These are phyloP conservation scores for Hyaena hyaena DNA, from an alignment of 2,113 vertebrate genomes.

Conservation along the genomic window DNA sequence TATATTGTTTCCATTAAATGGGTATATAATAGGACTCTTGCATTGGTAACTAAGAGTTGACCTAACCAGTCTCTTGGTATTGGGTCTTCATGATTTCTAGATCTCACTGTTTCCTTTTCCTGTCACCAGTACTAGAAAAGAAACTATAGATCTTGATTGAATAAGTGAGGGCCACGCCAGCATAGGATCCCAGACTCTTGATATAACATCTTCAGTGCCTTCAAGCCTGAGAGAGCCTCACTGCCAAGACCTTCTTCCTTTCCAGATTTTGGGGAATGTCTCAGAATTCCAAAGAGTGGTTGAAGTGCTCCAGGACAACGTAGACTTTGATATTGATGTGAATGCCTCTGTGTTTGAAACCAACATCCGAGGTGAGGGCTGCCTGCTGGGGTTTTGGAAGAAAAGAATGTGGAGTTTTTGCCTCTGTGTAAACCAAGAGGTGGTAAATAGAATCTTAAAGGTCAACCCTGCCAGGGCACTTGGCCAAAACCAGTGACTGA, in stretches of 20 bases:
- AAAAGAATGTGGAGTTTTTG: background rate
- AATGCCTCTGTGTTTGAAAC: conserved; percentile 99
- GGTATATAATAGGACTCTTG: background rate
- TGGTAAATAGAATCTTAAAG: background rate
- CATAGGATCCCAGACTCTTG: background rate
- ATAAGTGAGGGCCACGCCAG: background rate
- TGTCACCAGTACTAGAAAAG: background rate
- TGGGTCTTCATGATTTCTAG: conserved; percentile 7
- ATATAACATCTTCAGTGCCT: background rate
- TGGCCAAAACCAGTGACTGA: background rate
- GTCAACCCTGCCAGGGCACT: background rate
- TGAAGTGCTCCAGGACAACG: conserved; percentile 92
- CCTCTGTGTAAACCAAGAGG: background rate
- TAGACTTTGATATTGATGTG: conserved; percentile 98
- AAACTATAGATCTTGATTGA: conserved; percentile 8
- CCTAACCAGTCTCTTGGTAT: background rate
- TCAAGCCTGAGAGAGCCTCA: background rate
- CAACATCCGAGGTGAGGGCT: conserved; percentile 95
- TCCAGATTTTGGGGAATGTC: conserved; percentile 94
- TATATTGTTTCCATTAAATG: background rate
- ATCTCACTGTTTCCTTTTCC: background rate
- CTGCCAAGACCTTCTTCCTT: conserved; percentile 17
- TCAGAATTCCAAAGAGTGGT: conserved; percentile 97
- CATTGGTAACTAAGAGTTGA: background rate
- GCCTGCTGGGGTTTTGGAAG: background rate